Evolutionary conservation across 2,797 vertebrate genomes (phyloP), one percentile per base, ranked within the genome.

Genomic region (Danionella dracula): DNA sequence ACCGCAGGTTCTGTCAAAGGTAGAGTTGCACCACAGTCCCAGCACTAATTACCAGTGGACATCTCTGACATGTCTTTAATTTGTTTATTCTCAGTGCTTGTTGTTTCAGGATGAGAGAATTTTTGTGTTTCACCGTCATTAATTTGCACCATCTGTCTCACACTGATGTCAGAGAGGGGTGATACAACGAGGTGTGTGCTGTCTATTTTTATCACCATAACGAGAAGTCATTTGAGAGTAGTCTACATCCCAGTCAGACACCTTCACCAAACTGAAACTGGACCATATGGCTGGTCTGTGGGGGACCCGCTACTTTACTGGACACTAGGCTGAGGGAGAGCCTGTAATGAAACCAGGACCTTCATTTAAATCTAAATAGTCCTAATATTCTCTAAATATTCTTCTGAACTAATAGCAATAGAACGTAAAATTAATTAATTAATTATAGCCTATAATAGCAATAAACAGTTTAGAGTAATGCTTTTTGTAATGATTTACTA

Each of bases 191-290:
- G 85, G 84, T 78, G 81, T 87, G 81, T 87, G 53, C 65, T 32
- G 17, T 85, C 86, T 89, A 89, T 89, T 89, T 90, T 89, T 90
- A 87, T 78, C 81, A 70, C 73, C 56, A 73, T 89, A 89, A 90
- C 84, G 81, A 88, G 85, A 80, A 86, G 86, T 81, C 81, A 76
- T 79, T 61, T 71, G 73, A 83, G 77, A 83, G 73, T 78, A 80
- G 76, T 79, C 81, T 82, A 32, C 72, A 76, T 64, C 73, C 68
- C 80, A 69, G 76, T 81, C 78, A 75, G 77, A 81, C 78, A 79
- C 76, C 76, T 81, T 76, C 80, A 60, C 74, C 78, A 75, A 83
- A 82, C 79, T 75, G 68, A 79, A 76, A 77, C 75, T 66, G 41
- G 77, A 79, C 85, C 89, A 90, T 88, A 89, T 89, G 88, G 87